Conservation (phyloP, 2,888 invertebrate species). For the Luperina nickerlii region DNA sequence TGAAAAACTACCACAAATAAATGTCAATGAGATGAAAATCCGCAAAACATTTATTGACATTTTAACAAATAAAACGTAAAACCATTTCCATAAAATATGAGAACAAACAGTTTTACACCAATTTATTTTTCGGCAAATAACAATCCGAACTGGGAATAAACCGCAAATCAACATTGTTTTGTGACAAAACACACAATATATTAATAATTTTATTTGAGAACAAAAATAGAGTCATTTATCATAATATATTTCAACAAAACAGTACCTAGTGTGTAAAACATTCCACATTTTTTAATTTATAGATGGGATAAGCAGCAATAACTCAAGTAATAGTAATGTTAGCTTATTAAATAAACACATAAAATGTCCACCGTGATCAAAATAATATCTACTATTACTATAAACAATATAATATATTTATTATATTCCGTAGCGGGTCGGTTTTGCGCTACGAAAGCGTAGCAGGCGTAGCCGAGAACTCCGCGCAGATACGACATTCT, state of each 20-base stretch:
- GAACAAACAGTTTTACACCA: constrained; percentile 15
- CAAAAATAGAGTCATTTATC: neutral
- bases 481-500: neutral
- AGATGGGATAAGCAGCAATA: neutral
- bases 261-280: neutral
- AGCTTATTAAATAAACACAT: neutral
- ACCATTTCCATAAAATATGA: constrained; percentile 27
- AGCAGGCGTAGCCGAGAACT: constrained; percentile 3
- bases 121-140: constrained; percentile 8
- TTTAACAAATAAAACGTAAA: constrained; percentile 36
- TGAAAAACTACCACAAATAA: neutral
- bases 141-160: constrained; percentile 1
- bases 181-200: neutral
- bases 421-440: neutral
- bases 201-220: constrained; percentile 18
- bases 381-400: neutral
- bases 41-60: neutral
- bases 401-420: neutral
- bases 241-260: constrained; percentile 5
- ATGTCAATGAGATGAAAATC: neutral
- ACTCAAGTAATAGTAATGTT: neutral
- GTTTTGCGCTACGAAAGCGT: constrained; percentile 6
- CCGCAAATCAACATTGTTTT: constrained; percentile 22
- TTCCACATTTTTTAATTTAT: neutral
- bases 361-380: neutral